phyloP scores from a whole-genome alignment of 2,888 invertebrate species.

The Vanessa cardui region DNA sequence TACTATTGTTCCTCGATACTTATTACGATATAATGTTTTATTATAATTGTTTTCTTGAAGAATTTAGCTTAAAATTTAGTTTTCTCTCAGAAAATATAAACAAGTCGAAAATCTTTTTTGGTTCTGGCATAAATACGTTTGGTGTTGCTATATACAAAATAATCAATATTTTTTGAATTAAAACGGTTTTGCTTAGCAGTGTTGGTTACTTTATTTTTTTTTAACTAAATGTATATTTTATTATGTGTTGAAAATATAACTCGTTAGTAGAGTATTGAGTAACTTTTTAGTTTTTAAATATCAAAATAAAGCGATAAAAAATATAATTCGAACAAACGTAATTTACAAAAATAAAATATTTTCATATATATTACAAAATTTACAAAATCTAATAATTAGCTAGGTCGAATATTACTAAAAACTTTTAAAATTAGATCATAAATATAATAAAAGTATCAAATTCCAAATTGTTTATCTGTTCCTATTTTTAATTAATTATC shows the following conservation, averaged over 20 bases:
- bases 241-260: background rate
- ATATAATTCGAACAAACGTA: too few relatives aligned
- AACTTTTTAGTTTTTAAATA: too few relatives aligned
- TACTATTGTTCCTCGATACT: constrained; percentile 18
- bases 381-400: too few relatives aligned
- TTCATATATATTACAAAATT: too few relatives aligned
- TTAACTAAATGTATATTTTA: background rate
- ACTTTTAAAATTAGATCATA: too few relatives aligned
- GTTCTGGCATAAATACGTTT: constrained; percentile 53
- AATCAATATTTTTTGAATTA: constrained; percentile 48
- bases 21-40: constrained; percentile 10
- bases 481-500: background rate
- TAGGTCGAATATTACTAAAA: too few relatives aligned
- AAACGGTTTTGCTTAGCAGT: constrained; percentile 49
- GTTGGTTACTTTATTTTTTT: background rate
- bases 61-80: constrained; percentile 27
- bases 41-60: constrained; percentile 9
- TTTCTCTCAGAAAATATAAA: constrained; percentile 36
- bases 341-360: too few relatives aligned
- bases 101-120: constrained; percentile 41
- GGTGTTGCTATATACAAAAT: constrained; percentile 52
- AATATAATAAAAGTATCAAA: too few relatives aligned
- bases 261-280: too few relatives aligned
- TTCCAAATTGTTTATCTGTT: too few relatives aligned
- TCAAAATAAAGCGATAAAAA: too few relatives aligned